Percentiles rank a stretch among this genome's conserved stretches.
Conservation (phyloP, 2,888 invertebrate species). For the Crioceris asparagi region DNA sequence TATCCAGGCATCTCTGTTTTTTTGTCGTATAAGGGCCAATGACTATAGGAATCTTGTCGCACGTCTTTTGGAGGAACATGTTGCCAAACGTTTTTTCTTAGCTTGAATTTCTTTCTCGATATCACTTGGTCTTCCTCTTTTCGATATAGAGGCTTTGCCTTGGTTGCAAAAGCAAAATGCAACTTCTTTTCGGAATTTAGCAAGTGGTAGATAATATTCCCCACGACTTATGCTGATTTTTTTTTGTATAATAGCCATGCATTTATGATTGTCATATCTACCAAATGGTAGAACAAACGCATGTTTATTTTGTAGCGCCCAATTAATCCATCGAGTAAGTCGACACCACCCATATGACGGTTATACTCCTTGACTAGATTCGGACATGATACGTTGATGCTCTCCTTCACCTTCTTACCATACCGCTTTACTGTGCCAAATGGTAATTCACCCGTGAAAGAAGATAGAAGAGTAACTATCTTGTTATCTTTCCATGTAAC, state of each 20-base stretch:
- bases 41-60: neutral
- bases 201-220: conserved; percentile 3
- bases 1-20: conserved; percentile 1
- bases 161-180: neutral
- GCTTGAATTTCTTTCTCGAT: neutral
- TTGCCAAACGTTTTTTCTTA: neutral
- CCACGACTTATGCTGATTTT: neutral
- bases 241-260: conserved; percentile 18
- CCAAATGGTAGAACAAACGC: conserved; percentile 17
- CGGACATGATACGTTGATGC: conserved; percentile 20
- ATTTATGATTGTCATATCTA: conserved; percentile 20
- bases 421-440: conserved; percentile 6
- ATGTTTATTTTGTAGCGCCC: conserved; percentile 18
- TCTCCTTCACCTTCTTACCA: conserved; percentile 15
- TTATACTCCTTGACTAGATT: conserved; percentile 22
- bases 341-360: conserved; percentile 23
- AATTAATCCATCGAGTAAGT: conserved; percentile 22
- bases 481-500: conserved; percentile 31
- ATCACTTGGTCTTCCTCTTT: neutral
- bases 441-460: conserved; percentile 27
- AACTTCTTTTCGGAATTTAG: conserved; percentile 2
- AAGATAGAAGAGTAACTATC: conserved; percentile 28
- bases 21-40: conserved; percentile 5
- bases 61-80: neutral
- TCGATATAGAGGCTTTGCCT: neutral